A percentile compares a stretch with the other conserved stretches of the same genome.
These are phyloP conservation scores for Acromyrmex heyeri DNA, from an alignment of 1,140 invertebrate genomes.

Conservation along the genomic window DNA sequence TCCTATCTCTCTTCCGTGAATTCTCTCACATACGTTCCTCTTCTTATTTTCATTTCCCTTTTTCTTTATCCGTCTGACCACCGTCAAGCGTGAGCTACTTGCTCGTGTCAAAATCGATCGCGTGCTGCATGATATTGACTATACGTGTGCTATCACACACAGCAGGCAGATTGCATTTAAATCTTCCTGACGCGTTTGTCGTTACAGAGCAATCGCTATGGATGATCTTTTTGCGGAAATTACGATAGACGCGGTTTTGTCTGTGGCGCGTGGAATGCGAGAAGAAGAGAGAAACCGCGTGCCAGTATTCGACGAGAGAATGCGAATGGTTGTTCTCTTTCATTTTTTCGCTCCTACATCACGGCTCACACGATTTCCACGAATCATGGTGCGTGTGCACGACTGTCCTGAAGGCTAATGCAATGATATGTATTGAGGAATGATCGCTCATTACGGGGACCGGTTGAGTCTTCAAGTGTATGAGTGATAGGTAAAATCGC, in stretches of 20 bases:
- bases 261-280: background rate
- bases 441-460: conserved; percentile 19
- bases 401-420: conserved; percentile 4
- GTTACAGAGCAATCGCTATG: conserved; percentile 12
- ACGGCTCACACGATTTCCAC: conserved; percentile 13
- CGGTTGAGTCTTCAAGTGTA: conserved; percentile 15
- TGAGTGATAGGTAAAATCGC: conserved; percentile 2
- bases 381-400: conserved; percentile 3
- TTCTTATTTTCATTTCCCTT: conserved; percentile 27
- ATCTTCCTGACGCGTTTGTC: conserved; percentile 58
- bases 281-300: conserved; percentile 9
- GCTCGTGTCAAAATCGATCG: conserved; percentile 71
- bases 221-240: conserved; percentile 65
- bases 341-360: conserved; percentile 12
- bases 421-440: conserved; percentile 26
- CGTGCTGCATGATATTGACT: conserved; percentile 58
- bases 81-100: conserved; percentile 74
- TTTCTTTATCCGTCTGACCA: conserved; percentile 63
- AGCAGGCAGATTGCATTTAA: conserved; percentile 66
- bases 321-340: background rate
- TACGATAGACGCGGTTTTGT: conserved; percentile 64
- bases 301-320: conserved; percentile 18
- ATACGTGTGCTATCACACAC: conserved; percentile 29
- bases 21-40: conserved; percentile 52
- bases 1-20: conserved; percentile 23